Percentiles rank a stretch among this genome's conserved stretches.
phyloP scores from a whole-genome alignment of 1,140 invertebrate species.

The Eurytemora carolleeae region DNA sequence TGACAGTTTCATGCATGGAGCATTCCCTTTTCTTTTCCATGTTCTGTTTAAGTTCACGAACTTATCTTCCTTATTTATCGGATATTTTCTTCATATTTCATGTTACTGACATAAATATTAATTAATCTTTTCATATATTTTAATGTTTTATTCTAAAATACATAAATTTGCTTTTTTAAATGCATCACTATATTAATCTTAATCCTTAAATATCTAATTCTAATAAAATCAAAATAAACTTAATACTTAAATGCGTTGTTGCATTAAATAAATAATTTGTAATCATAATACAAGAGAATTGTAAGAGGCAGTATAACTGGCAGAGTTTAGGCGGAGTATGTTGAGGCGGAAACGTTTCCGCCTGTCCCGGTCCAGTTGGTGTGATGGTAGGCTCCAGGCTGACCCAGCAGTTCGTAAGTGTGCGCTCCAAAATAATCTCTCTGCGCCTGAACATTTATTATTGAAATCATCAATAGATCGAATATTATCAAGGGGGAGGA shows the following conservation, averaged over 20 bases:
- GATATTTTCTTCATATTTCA: no score
- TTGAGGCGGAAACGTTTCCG: constrained; percentile 83
- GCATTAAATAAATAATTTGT: not conserved
- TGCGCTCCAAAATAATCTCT: constrained; percentile 98
- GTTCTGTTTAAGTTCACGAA: no score
- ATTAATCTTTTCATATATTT: no score
- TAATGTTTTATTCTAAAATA: no score
- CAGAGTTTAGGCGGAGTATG: constrained; percentile 58
- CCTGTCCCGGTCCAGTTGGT: constrained; percentile 99
- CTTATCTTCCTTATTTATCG: no score
- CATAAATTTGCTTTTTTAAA: no score
- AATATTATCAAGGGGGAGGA: not conserved
- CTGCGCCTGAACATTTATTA: constrained; percentile 61
- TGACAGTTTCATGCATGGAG: no score
- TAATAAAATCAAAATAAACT: not conserved
- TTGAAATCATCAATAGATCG: constrained; percentile 11
- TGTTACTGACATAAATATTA: no score
- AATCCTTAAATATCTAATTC: not conserved
- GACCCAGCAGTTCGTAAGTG: constrained; percentile 72
- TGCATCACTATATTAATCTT: no score
- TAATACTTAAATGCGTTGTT: not conserved
- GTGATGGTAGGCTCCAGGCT: constrained; percentile 78
- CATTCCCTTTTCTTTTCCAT: no score
- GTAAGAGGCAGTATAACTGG: not conserved
- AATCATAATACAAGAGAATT: not conserved